Conservation (phyloP, 2,888 invertebrate species). For the Drosophila neotestacea region DNA sequence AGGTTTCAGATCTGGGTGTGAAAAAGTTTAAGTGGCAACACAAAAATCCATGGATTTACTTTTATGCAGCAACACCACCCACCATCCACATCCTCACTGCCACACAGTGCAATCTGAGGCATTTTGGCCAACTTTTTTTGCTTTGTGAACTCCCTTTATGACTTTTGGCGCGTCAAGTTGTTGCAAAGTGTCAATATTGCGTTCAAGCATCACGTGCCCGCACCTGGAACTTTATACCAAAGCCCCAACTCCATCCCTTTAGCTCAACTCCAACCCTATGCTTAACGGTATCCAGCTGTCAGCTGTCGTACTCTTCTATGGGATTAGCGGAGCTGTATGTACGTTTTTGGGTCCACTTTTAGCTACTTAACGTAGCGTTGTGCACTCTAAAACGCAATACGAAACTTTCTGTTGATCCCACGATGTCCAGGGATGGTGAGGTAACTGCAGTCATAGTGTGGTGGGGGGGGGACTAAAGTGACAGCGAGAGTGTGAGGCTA, state of each 20-base stretch:
- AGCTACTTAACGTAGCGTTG: conserved; percentile 62
- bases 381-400: conserved; percentile 80
- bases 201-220: conserved; percentile 79
- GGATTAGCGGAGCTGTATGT: conserved; percentile 70
- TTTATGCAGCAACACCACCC: conserved; percentile 63
- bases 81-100: conserved; percentile 39
- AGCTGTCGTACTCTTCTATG: conserved; percentile 56
- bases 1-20: conserved; percentile 70
- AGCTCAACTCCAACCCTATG: neutral
- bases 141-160: conserved; percentile 70
- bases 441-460: conserved; percentile 41
- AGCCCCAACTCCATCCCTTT: neutral
- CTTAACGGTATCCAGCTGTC: conserved; percentile 50
- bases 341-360: conserved; percentile 65
- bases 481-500: neutral
- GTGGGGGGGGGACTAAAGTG: neutral
- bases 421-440: neutral
- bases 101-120: conserved; percentile 51
- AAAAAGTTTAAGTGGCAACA: conserved; percentile 83
- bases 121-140: conserved; percentile 45
- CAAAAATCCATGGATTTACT: conserved; percentile 81
- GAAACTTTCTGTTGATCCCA: conserved; percentile 64
- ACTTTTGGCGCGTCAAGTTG: conserved; percentile 80
- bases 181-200: conserved; percentile 82
- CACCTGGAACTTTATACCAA: conserved; percentile 49